Percentiles rank a stretch among this genome's conserved stretches.
phyloP scores from a whole-genome alignment of 2,113 vertebrate species.

The Phodopus roborovskii region DNA sequence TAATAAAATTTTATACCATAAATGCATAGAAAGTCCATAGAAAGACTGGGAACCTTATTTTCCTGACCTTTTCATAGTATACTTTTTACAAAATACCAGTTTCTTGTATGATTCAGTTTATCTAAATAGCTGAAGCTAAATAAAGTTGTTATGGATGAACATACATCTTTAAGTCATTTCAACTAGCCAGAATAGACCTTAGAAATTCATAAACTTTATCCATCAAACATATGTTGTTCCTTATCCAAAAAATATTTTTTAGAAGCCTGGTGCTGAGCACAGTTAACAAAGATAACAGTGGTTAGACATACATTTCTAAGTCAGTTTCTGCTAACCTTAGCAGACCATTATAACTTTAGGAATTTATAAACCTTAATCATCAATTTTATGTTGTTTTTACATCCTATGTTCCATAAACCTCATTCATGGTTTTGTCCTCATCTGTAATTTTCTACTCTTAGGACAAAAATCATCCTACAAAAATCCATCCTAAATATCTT shows the following conservation, averaged over 20 bases:
- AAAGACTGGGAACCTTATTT: neutral
- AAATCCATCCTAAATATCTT: neutral
- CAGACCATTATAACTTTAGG: neutral
- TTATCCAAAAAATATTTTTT: neutral
- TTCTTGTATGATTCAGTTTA: neutral
- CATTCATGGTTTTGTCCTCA: neutral
- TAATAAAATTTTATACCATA: neutral
- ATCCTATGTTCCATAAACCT: neutral
- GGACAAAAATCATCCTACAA: neutral
- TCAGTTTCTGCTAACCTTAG: neutral
- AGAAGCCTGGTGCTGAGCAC: neutral
- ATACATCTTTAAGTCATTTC: neutral
- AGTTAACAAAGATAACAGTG: neutral
- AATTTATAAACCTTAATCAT: neutral
- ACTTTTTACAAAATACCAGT: neutral
- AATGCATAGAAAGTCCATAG: neutral
- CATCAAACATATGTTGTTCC: neutral
- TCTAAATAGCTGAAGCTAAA: neutral
- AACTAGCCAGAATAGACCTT: neutral
- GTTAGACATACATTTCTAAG: neutral
- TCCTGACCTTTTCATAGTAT: neutral
- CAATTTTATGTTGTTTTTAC: neutral
- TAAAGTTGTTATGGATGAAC: neutral
- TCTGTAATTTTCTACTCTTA: neutral
- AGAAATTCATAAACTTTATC: neutral